phyloP scores from a whole-genome alignment of 2,797 vertebrate genomes.

The Paguma larvata region DNA sequence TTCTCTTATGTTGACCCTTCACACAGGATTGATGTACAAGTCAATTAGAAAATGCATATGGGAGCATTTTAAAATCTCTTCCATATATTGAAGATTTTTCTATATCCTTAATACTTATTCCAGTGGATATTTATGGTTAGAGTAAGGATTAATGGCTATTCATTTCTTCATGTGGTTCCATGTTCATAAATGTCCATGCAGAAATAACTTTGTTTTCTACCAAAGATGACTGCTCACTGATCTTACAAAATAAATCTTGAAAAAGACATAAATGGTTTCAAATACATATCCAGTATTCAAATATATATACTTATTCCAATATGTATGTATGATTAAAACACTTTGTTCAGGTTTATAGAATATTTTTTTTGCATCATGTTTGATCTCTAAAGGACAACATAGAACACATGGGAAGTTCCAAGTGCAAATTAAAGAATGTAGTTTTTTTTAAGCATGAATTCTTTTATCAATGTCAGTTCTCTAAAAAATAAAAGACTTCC shows the following conservation, averaged over 20 bases:
- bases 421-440: not conserved
- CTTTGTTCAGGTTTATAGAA: not conserved
- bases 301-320: too few species aligned
- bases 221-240: not conserved
- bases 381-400: not conserved
- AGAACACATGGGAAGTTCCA: not conserved
- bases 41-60: not conserved
- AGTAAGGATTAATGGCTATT: not conserved
- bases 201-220: not conserved
- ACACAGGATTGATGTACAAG: not conserved
- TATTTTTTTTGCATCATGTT: conserved; percentile 37
- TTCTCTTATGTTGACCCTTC: not conserved
- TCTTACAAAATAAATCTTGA: not conserved
- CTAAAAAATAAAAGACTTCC: not conserved
- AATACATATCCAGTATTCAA: not conserved
- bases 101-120: not conserved
- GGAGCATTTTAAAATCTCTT: not conserved
- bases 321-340: not conserved
- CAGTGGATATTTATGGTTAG: not conserved
- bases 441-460: not conserved
- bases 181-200: too few species aligned
- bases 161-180: not conserved
- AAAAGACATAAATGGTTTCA: not conserved
- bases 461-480: not conserved
- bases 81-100: not conserved